Conservation (phyloP, 1,140 invertebrate species). For the Drosophila kurseongensis region DNA sequence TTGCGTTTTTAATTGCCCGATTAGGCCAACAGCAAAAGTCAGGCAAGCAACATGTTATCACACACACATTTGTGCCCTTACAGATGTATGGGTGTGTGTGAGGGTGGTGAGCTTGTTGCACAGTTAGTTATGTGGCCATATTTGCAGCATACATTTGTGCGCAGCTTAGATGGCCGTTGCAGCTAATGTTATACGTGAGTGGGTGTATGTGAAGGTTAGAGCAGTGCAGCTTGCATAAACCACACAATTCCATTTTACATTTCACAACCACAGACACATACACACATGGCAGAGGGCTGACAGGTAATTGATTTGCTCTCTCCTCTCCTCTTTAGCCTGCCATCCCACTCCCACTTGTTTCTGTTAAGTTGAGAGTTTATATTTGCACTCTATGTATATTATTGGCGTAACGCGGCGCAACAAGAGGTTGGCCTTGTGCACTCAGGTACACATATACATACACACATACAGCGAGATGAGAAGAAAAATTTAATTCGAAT, state of each 20-base stretch:
- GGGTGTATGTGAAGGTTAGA: constrained; percentile 9
- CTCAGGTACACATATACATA: constrained; percentile 53
- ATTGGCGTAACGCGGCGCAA: constrained; percentile 66
- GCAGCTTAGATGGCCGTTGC: constrained; percentile 27
- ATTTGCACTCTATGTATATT: constrained; percentile 50
- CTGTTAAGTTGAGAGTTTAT: constrained; percentile 50
- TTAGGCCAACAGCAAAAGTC: constrained; percentile 30
- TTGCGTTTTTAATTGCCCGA: constrained; percentile 48
- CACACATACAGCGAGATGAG: constrained; percentile 12
- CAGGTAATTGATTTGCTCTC: constrained; percentile 53
- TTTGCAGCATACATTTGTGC: constrained; percentile 48
- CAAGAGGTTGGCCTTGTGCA: constrained; percentile 76
- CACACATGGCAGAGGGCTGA: constrained; percentile 24
- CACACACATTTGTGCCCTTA: background rate
- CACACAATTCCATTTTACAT: constrained; percentile 42
- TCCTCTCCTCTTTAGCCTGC: background rate
- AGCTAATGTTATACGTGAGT: constrained; percentile 21
- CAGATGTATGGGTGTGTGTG: background rate
- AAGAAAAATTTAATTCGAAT: constrained; percentile 40
- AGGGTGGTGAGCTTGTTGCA: constrained; percentile 22
- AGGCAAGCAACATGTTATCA: constrained; percentile 53
- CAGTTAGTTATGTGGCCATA: constrained; percentile 9
- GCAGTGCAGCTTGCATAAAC: constrained; percentile 19
- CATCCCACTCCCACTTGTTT: constrained; percentile 17
- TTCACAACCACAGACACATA: constrained; percentile 24